These are phyloP conservation scores for Synergus gifuensis DNA, from an alignment of 2,888 invertebrate species.

Conservation along the genomic window DNA sequence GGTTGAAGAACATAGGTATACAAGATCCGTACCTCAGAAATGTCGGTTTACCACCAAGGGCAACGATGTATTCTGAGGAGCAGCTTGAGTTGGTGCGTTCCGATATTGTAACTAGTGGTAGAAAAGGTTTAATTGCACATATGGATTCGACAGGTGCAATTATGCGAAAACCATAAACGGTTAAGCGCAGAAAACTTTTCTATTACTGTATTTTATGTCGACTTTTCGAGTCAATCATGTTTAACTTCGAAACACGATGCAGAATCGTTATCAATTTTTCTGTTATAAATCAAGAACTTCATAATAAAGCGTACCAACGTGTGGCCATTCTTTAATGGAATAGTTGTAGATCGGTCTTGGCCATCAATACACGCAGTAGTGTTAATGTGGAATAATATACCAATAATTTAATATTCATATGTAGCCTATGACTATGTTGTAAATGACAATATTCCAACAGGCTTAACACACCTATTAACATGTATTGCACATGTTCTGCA, in stretches of 20 bases:
- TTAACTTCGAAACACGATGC: slow-evolving; percentile 48
- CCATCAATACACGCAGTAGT: slow-evolving; percentile 47
- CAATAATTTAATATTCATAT: slow-evolving; percentile 46
- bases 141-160: slow-evolving; percentile 52
- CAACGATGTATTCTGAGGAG: neutral
- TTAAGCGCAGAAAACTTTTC: slow-evolving; percentile 48
- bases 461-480: slow-evolving; percentile 44
- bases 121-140: slow-evolving; percentile 45
- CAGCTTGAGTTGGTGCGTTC: slow-evolving; percentile 5
- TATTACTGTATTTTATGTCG: slow-evolving; percentile 46
- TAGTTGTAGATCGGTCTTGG: slow-evolving; percentile 50
- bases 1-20: neutral
- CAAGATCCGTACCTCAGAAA: neutral
- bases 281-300: slow-evolving; percentile 47
- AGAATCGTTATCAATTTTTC: slow-evolving; percentile 42
- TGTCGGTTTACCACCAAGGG: neutral
- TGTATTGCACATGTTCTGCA: slow-evolving; percentile 54
- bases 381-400: slow-evolving; percentile 46
- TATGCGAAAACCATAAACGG: slow-evolving; percentile 44
- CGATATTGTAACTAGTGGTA: neutral
- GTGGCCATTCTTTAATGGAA: slow-evolving; percentile 48
- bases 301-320: slow-evolving; percentile 11
- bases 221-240: slow-evolving; percentile 28
- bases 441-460: neutral
- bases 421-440: slow-evolving; percentile 44